Evolutionary conservation across 2,888 invertebrate species (phyloP).

Genomic region (Endotricha flammealis): DNA sequence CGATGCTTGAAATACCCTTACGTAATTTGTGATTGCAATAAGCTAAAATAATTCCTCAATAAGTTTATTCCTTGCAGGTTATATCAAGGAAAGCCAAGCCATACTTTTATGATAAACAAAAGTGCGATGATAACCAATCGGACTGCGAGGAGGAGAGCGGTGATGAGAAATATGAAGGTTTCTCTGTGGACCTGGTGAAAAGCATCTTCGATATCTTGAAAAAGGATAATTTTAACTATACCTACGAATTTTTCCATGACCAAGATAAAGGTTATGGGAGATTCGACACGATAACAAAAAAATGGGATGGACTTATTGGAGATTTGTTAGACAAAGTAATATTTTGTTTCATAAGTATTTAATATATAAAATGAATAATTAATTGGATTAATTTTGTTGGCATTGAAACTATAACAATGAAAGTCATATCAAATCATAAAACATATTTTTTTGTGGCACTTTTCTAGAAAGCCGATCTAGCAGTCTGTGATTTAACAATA

Average conservation of each 20-base stretch:
- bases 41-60: too few relatives aligned
- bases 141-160: conserved; percentile 66
- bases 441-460: neutral
- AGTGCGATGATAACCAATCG: conserved; percentile 36
- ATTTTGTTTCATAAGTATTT: too few relatives aligned
- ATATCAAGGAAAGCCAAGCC: conserved; percentile 85
- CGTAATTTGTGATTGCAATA: too few relatives aligned
- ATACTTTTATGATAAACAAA: conserved; percentile 82
- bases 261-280: conserved; percentile 42
- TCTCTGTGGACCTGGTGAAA: conserved; percentile 85
- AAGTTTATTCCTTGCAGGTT: conserved; percentile 35
- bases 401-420: conserved; percentile 7
- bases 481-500: conserved; percentile 88
- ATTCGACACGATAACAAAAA: conserved; percentile 42
- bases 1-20: too few relatives aligned
- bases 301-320: conserved; percentile 61
- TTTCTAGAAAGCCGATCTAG: conserved; percentile 59
- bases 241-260: conserved; percentile 47
- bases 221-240: conserved; percentile 52
- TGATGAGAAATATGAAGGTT: conserved; percentile 83
- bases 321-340: conserved; percentile 58
- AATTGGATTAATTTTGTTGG: too few relatives aligned
- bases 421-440: neutral
- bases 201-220: conserved; percentile 81
- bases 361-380: too few relatives aligned